Base-by-base conservation (phyloP, 2,888 invertebrate genomes). In the Cerastis leucographa region DNA sequence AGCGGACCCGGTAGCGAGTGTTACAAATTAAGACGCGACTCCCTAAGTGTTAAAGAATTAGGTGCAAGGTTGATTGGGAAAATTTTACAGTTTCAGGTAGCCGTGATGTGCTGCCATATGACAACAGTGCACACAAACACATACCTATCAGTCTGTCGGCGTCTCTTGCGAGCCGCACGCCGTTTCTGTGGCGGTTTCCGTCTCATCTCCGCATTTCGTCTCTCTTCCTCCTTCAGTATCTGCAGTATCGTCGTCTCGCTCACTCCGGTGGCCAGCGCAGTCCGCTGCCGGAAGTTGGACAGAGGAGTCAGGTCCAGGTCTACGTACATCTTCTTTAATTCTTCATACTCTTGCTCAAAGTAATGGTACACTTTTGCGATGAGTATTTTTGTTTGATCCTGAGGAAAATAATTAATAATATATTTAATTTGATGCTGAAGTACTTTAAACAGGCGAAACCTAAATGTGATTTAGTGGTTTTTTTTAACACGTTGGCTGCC, bases 311-410 rank as follows among this genome's bases (percentile, higher is more conserved):
- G 14, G 22, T 77, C 70, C 22, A 78, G 4, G 9, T 22, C 25
- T 25, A 6, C 44, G 19, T 62, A 71, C 0, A 25, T 22, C 22
- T 22, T 51, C 65, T 79, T 78, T 11, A 78, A 25, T 6, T 78
- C 71, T 35, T 79, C 79, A n/a, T 71, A 78, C 29, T 78, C 78
- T 78, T 79, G 71, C 25, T 79, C 71, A 11, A 78, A 79, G 56
- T 78, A 79, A 49, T 79, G 79, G 42, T 65, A 78, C 3, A 78
- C 71, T 22, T 71, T 79, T 2, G 80, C 64, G 12, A 78, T 2
- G 42, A 79, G 40, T 12, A 35, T 5, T 51, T 79, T 78, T 42
- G 9, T 51, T 71, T 59, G 65, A 35, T 78, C 72, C 78, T 78
- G 56, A 22, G 7, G 17, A 44, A 22, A n/a, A 8, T 65, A 4